These are phyloP conservation scores for Xiphorhynchus erythropygius DNA, from an alignment of 2,797 vertebrate species.

Conservation along the genomic window DNA sequence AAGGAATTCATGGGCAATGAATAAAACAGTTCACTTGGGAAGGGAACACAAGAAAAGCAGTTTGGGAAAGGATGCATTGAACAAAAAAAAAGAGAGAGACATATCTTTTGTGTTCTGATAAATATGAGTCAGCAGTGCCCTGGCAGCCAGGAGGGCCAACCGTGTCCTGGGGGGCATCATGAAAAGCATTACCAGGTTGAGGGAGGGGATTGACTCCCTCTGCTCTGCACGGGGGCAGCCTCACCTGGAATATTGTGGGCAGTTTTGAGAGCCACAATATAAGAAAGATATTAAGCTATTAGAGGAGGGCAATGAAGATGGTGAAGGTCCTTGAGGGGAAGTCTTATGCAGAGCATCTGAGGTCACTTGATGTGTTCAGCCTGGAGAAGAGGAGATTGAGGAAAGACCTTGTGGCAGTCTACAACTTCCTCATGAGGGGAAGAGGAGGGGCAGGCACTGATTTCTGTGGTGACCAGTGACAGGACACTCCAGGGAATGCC, in stretches of 20 bases:
- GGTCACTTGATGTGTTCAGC: not conserved
- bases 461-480: not conserved
- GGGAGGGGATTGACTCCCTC: not conserved
- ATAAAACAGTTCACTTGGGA: not conserved
- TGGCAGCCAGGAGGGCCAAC: not conserved
- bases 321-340: not conserved
- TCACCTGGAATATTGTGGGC: not conserved
- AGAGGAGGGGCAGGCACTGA: not conserved
- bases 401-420: not conserved
- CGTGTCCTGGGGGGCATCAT: not conserved
- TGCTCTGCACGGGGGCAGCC: not conserved
- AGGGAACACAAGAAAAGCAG: not conserved
- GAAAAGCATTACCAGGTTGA: not conserved
- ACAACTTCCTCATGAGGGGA: not conserved
- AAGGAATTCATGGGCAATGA: not conserved
- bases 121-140: not conserved
- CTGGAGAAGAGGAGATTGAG: not conserved
- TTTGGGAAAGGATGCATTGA: not conserved
- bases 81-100: not conserved
- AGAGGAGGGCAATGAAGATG: not conserved
- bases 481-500: not conserved
- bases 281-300: not conserved
- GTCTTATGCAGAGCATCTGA: not conserved
- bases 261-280: not conserved
- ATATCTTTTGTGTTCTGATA: conserved; percentile 1